Conservation (phyloP, 2,888 invertebrate genomes). For the Gymnocheta viridis region DNA sequence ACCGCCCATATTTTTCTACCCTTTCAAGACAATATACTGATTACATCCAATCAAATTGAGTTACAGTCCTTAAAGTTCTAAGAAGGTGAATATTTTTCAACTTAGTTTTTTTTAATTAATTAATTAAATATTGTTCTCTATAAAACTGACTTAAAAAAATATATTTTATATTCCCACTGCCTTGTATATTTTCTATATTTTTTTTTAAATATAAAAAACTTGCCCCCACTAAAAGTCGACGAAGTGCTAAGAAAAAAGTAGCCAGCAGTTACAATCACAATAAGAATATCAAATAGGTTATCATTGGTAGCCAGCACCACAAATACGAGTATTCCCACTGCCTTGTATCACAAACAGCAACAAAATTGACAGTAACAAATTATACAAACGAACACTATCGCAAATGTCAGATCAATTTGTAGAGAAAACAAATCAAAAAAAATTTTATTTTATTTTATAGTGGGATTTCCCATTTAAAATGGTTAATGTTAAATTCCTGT, state of each 20-base stretch:
- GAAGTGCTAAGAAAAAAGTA: neutral
- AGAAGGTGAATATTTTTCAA: no score
- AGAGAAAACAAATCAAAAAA: constrained; percentile 17
- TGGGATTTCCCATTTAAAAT: constrained; percentile 24
- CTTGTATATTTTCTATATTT: no score
- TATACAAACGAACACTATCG: constrained; percentile 41
- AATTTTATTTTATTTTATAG: neutral
- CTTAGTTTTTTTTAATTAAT: no score
- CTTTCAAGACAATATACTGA: no score
- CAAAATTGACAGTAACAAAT: constrained; percentile 48
- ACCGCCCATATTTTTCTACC: no score
- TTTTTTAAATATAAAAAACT: no score
- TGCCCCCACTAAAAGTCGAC: neutral
- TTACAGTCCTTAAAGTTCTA: no score
- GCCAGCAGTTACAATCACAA: neutral
- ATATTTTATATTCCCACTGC: no score
- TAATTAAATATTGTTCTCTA: no score
- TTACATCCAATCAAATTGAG: no score
- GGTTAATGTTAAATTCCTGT: constrained; percentile 24
- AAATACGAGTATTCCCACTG: no score
- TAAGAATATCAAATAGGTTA: neutral
- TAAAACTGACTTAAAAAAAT: no score
- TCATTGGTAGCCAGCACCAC: neutral
- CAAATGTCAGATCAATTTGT: constrained; percentile 42
- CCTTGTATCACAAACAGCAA: constrained; percentile 1